Evolutionary conservation across 2,113 vertebrate species (phyloP).

Genomic region (Danio rerio): GRCz12tu NC_133198.1:16753501-16754000

Average conservation of each 20-base stretch:
- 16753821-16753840: no score
- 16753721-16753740: constrained; percentile 94
- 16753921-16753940: no score
- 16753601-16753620: constrained; percentile 10
- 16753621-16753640: constrained; percentile 9
- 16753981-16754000: no score
- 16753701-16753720: constrained; percentile 92
- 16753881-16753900: no score
- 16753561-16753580: constrained; percentile 57
- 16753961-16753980: no score
- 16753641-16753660: not conserved
- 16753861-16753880: no score
- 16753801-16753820: constrained; percentile 33
- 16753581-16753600: constrained; percentile 55
- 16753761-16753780: constrained; percentile 86
- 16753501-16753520: constrained; percentile 27
- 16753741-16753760: constrained; percentile 89
- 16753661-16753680: constrained; percentile 79
- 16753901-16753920: no score
- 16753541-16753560: constrained; percentile 60
- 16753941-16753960: no score
- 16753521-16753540: constrained; percentile 54
- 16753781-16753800: constrained; percentile 92
- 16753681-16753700: constrained; percentile 81
- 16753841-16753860: no score